These are phyloP conservation scores for Noturus placidus DNA, from an alignment of 2,113 vertebrate genomes.

Conservation along the genomic window DNA sequence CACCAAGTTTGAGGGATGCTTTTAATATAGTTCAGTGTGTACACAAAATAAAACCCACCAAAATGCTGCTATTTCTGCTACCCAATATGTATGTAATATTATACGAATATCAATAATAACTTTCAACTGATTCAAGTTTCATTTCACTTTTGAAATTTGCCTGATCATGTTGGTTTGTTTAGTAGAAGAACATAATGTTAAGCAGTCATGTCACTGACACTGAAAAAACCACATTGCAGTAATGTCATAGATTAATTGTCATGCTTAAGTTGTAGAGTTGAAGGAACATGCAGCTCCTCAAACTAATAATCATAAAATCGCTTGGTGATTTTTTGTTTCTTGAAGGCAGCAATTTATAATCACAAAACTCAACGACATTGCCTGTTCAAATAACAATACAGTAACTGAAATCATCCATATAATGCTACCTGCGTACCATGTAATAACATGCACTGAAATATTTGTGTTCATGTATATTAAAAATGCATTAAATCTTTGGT, in stretches of 20 bases:
- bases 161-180: not conserved
- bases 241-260: slow-evolving; percentile 3
- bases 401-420: slow-evolving; percentile 47
- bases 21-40: slow-evolving; percentile 17
- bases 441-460: slow-evolving; percentile 27
- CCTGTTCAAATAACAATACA: slow-evolving; percentile 27
- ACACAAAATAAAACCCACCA: slow-evolving; percentile 29
- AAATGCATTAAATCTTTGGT: slow-evolving; percentile 47
- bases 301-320: slow-evolving; percentile 6
- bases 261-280: slow-evolving; percentile 22
- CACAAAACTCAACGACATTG: not conserved
- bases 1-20: slow-evolving; percentile 18
- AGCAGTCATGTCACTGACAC: not conserved
- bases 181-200: not conserved
- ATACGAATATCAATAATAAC: not conserved
- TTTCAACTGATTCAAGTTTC: not conserved
- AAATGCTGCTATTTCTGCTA: not conserved
- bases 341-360: slow-evolving; percentile 26
- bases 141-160: not conserved
- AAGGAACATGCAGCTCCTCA: slow-evolving; percentile 18
- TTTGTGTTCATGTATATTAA: slow-evolving; percentile 21
- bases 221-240: not conserved
- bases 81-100: not conserved
- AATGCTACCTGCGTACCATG: slow-evolving; percentile 35
- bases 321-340: not conserved